phyloP scores from a whole-genome alignment of 37 sponge, comb jelly and placozoan species.

The Petrosia ficiformis region DNA sequence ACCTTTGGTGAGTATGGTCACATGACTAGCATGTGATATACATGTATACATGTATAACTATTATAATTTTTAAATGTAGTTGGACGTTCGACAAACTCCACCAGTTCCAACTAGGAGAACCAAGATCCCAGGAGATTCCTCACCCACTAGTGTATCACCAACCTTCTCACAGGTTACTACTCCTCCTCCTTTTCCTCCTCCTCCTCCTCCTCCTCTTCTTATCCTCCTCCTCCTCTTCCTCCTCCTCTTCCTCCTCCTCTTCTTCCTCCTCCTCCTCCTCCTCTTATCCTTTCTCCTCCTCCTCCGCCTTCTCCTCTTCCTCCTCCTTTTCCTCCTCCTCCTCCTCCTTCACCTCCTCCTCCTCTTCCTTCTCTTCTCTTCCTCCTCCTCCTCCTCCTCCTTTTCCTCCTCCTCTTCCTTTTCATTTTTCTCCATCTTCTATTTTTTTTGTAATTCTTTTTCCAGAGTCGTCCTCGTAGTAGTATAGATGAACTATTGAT shows the following conservation, averaged over 20 bases:
- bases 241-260: not conserved
- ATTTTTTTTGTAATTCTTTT: too few relatives aligned
- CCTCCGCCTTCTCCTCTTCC: too few relatives aligned
- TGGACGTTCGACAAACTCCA: too few relatives aligned
- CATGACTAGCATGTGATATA: too few relatives aligned
- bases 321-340: not conserved
- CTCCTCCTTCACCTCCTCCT: too few relatives aligned
- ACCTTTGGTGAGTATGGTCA: too few relatives aligned
- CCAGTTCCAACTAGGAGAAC: constrained; percentile 17
- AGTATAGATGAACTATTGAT: constrained; percentile 31
- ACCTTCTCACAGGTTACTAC: not conserved
- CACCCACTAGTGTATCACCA: not conserved
- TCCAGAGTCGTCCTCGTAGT: not conserved
- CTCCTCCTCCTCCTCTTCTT: constrained; percentile 11
- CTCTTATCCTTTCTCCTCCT: too few relatives aligned
- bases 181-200: not conserved
- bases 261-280: constrained; percentile 9
- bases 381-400: not conserved
- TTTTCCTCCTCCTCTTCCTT: not conserved
- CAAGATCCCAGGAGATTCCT: not conserved
- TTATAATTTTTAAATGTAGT: too few relatives aligned
- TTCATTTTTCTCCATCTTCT: constrained; percentile 5
- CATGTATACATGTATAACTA: too few relatives aligned
- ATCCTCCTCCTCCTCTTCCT: not conserved
- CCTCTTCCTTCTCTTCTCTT: not conserved